Evolutionary conservation across 1,140 invertebrate species (phyloP).

Genomic region (Geopemphigus sp.): DNA sequence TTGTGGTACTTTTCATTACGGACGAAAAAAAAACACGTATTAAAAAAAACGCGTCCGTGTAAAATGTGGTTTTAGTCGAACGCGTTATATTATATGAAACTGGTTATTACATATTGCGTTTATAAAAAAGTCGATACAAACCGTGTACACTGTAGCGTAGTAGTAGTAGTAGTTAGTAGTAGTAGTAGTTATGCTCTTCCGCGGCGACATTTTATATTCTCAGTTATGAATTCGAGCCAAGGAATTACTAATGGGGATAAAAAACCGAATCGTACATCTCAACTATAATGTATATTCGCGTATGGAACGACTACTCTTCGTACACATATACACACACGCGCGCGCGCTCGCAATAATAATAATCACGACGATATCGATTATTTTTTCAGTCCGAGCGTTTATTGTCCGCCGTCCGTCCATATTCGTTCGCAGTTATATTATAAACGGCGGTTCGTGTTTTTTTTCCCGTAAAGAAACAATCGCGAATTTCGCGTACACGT

Average conservation of each 20-base stretch:
- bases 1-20: conserved; percentile 10
- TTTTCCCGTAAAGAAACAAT: no score
- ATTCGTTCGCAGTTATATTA: neutral
- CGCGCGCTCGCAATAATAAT: neutral
- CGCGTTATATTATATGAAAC: conserved; percentile 13
- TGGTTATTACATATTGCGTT: conserved; percentile 16
- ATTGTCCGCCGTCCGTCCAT: neutral
- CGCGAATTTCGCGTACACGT: no score
- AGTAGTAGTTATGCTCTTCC: neutral
- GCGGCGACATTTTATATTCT: conserved; percentile 18
- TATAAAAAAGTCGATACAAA: conserved; percentile 5
- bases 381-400: neutral
- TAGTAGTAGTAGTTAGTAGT: no score
- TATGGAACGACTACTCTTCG: neutral
- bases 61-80: conserved; percentile 23
- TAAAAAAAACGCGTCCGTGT: conserved; percentile 11
- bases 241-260: neutral
- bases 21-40: no score
- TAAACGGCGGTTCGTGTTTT: neutral
- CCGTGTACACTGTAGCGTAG: neutral
- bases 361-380: conserved; percentile 7
- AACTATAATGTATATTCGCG: neutral
- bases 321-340: conserved; percentile 2
- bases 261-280: conserved; percentile 17
- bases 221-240: conserved; percentile 37